phyloP scores from a whole-genome alignment of 2,113 vertebrate species.

The Leptocoma aspasia region DNA sequence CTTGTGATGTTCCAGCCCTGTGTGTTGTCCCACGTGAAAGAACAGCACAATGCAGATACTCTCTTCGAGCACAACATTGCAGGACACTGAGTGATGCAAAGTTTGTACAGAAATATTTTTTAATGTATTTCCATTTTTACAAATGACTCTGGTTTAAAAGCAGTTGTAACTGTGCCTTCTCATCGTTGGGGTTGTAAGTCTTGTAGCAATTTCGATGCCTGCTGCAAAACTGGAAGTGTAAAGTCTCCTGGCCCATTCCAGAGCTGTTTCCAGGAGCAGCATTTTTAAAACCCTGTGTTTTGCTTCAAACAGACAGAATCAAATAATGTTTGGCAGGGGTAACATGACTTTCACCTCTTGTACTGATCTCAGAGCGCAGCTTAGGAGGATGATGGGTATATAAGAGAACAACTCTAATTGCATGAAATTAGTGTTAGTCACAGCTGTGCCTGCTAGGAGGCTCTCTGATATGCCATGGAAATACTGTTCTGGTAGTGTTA shows the following conservation, averaged over 20 bases:
- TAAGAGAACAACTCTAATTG: not conserved
- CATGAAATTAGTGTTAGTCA: not conserved
- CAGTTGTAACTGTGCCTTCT: not conserved
- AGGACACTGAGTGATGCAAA: not conserved
- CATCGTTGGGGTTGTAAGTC: not conserved
- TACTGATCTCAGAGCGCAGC: not conserved
- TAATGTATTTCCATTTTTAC: not conserved
- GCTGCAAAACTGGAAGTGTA: not conserved
- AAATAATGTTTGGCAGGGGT: not conserved
- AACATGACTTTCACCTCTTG: not conserved
- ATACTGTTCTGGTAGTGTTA: not conserved
- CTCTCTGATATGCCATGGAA: not conserved
- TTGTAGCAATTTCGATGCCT: not conserved
- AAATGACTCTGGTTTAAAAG: not conserved
- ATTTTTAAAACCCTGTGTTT: not conserved
- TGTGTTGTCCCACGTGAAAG: accelerated
- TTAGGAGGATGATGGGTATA: not conserved
- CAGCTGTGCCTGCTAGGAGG: not conserved
- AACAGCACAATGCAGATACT: not conserved
- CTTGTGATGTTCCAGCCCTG: not conserved
- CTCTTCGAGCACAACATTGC: not conserved
- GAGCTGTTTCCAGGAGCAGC: not conserved
- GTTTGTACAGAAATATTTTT: not conserved
- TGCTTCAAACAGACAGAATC: not conserved
- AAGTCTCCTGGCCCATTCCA: not conserved